Conservation (phyloP, 2,888 invertebrate species). For the Mesorhabditis spiculigera region DNA sequence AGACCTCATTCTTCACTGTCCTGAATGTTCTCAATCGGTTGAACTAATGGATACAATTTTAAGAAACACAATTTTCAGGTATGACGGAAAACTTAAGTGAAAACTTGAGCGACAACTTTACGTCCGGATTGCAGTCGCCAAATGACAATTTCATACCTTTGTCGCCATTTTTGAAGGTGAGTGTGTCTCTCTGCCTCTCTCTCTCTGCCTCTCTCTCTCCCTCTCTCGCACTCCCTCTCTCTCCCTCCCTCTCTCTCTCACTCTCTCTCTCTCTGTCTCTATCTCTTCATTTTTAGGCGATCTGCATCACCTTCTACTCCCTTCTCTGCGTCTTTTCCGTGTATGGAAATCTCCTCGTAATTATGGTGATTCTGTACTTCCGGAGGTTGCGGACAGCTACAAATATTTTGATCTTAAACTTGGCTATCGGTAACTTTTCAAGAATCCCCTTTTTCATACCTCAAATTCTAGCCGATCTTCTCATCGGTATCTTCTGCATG, state of each 20-base stretch:
- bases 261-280: slow-evolving; percentile 9
- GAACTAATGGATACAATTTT: not conserved
- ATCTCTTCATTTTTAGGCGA: slow-evolving; percentile 10
- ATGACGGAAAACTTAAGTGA: slow-evolving; percentile 2
- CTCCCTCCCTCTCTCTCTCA: not conserved
- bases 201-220: slow-evolving; percentile 5
- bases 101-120: not conserved
- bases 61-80: slow-evolving; percentile 8
- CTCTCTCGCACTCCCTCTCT: not conserved
- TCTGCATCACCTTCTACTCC: slow-evolving; percentile 52
- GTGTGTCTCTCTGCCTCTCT: slow-evolving; percentile 8
- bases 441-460: not conserved
- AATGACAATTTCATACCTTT: not conserved
- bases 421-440: slow-evolving; percentile 51
- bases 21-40: not conserved
- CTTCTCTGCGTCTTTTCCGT: slow-evolving; percentile 46
- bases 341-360: slow-evolving; percentile 52
- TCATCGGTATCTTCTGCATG: slow-evolving; percentile 62
- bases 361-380: slow-evolving; percentile 53
- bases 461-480: slow-evolving; percentile 57
- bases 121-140: slow-evolving; percentile 4
- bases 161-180: not conserved
- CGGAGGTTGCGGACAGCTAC: slow-evolving; percentile 59
- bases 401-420: slow-evolving; percentile 61
- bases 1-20: not conserved